Evolutionary conservation across 2,797 vertebrate genomes (phyloP).

Genomic region (Malacoctenus gilli): DNA sequence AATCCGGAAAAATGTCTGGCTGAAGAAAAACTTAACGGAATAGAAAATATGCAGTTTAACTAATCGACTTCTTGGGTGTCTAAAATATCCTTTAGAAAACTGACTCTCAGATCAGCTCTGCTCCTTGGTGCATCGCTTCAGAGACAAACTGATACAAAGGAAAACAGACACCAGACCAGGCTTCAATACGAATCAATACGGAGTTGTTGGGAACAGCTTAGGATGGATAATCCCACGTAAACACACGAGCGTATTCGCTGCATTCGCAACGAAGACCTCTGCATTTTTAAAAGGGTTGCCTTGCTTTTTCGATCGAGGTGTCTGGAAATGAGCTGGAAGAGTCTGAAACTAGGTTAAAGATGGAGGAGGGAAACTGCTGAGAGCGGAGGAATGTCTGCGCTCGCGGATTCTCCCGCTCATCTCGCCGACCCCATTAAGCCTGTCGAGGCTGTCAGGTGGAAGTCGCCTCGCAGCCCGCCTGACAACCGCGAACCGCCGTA

Average conservation of each 20-base stretch:
- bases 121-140: too few species aligned
- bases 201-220: slow-evolving; percentile 25
- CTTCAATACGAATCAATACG: slow-evolving; percentile 42
- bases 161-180: too few species aligned
- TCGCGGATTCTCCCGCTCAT: slow-evolving; percentile 49
- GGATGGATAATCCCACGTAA: slow-evolving; percentile 39
- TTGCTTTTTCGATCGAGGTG: slow-evolving; percentile 29
- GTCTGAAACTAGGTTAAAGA: slow-evolving; percentile 56
- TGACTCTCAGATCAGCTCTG: too few species aligned
- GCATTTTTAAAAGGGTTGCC: slow-evolving; percentile 31
- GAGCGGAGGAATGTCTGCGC: slow-evolving; percentile 51
- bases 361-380: slow-evolving; percentile 48
- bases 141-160: too few species aligned
- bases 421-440: slow-evolving; percentile 64
- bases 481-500: slow-evolving; percentile 62
- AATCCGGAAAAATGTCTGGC: too few species aligned
- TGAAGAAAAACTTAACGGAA: too few species aligned
- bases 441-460: slow-evolving; percentile 66
- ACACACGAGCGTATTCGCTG: slow-evolving; percentile 24
- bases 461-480: slow-evolving; percentile 48
- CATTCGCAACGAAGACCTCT: slow-evolving; percentile 39
- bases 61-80: too few species aligned
- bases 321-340: slow-evolving; percentile 34
- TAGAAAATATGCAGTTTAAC: too few species aligned
- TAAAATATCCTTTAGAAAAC: too few species aligned